Evolutionary conservation across 2,113 vertebrate genomes (phyloP), one percentile per base, ranked within the genome.

Genomic region (Aegotheles bennettii): DNA sequence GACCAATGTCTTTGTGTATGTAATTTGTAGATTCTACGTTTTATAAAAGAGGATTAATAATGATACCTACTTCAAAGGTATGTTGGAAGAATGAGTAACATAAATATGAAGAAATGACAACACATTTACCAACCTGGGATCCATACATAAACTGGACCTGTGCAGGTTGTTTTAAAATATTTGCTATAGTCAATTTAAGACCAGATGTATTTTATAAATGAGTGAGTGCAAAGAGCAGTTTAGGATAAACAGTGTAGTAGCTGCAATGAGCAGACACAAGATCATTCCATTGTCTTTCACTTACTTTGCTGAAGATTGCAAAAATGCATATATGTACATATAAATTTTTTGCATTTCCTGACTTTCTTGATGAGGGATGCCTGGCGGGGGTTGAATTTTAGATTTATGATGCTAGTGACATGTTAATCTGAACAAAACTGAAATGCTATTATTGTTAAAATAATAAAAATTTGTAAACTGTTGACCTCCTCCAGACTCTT

Each of bases 381-480:
- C 47, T 43, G 20, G 33, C 71, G 57, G 38, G 31, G 42, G 24
- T 53, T 80, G 33, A 13, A n/a, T 61, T 87, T 96, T 59, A 87
- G 71, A 74, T 51, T 57, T 59, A 40, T 53, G 11, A 19, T 73
- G 53, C 33, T 56, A 81, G 53, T 90, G 86, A 83, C 83, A 89
- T 43, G 51, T 94, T 88, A 91, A 93, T 79, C 77, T 89, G 60
- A 79, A 35, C 71, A 93, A 83, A 92, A 88, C 10, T 54, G 2
- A 43, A 93, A 60, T 84, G 23, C 17, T 86, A 45, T 71, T 88
- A 89, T 81, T 93, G 21, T 76, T 77, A 84, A 84, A 95, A 95
- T 42, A 87, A 89, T 67, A 85, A 76, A 35, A 76, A 80, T 35
- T 59, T 73, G 35, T 51, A 89, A 93, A 89, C 36, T 87, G 12